A percentile compares a stretch with the other conserved stretches of the same genome.
Evolutionary conservation across 2,797 vertebrate species (phyloP).

Genomic region (Anguilla marmorata): DNA sequence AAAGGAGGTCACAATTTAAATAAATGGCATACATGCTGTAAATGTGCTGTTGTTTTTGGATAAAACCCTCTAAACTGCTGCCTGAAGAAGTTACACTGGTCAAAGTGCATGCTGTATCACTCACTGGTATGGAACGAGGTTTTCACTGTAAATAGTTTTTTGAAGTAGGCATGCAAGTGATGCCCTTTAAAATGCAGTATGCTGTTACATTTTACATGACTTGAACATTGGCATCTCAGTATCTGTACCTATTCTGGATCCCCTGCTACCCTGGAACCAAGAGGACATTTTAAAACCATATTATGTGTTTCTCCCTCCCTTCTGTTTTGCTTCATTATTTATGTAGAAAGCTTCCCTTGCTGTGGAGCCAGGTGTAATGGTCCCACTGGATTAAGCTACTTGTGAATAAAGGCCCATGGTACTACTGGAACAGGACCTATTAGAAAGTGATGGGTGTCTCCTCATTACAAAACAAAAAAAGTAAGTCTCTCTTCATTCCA

Average conservation of each 20-base stretch:
- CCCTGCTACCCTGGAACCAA: background rate
- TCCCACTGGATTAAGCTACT: background rate
- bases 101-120: background rate
- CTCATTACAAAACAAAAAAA: background rate
- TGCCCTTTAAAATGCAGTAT: background rate
- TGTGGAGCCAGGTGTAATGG: no score
- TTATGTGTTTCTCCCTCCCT: background rate
- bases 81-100: no score
- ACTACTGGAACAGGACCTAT: background rate
- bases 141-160: background rate
- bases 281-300: constrained; percentile 6
- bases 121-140: background rate
- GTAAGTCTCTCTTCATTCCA: background rate
- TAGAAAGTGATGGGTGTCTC: background rate
- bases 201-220: background rate
- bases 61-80: no score
- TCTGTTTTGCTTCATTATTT: background rate
- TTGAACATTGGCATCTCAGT: background rate
- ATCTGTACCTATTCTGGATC: background rate
- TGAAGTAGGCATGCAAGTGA: background rate
- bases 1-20: no score
- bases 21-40: no score
- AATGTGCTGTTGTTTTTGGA: no score
- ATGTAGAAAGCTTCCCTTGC: no score
- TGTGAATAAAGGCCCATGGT: background rate